Percentiles rank a stretch among this genome's conserved stretches.
These are phyloP conservation scores for Nyctibius bracteatus DNA, from an alignment of 2,113 vertebrate genomes.

Conservation along the genomic window DNA sequence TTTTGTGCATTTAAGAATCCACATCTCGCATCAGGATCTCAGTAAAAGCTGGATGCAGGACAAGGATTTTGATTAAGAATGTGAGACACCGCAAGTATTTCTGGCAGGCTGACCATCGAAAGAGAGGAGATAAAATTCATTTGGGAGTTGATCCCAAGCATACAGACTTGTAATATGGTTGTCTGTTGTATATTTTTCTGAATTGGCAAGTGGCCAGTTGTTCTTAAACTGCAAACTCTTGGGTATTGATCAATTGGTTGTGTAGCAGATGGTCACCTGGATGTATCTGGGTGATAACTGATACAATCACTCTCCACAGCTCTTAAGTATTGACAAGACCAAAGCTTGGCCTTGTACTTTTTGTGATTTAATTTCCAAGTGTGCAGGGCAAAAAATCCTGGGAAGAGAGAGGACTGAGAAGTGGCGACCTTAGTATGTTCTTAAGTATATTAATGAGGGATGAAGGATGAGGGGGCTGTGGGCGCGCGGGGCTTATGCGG, in stretches of 20 bases:
- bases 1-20: neutral
- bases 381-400: neutral
- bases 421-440: neutral
- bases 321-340: neutral
- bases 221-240: neutral
- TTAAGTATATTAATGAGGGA: neutral
- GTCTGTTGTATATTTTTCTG: neutral
- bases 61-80: neutral
- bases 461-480: neutral
- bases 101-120: neutral
- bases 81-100: neutral
- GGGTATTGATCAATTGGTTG: neutral
- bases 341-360: neutral
- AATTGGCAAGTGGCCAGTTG: neutral
- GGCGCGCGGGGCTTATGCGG: neutral
- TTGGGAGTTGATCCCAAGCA: neutral
- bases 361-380: neutral
- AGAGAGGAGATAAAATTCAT: neutral
- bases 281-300: neutral
- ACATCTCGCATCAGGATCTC: neutral
- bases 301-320: neutral
- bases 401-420: neutral
- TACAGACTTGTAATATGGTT: accelerated
- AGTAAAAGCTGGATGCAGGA: neutral
- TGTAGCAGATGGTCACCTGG: accelerated